These are phyloP conservation scores for Diplolepis rosae DNA, from an alignment of 2,888 invertebrate species.

Conservation along the genomic window DNA sequence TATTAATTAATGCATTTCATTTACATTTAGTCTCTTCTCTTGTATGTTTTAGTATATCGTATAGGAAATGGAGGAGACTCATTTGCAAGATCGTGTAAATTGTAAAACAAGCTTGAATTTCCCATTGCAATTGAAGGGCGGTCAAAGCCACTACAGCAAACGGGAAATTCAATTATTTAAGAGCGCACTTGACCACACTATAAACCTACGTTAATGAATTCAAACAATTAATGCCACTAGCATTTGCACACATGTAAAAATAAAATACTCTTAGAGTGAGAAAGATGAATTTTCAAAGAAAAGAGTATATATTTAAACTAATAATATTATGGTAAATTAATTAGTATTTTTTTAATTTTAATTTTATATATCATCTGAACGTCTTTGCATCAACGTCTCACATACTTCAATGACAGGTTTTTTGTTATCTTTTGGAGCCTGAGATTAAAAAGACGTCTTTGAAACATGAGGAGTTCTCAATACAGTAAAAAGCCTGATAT, in stretches of 20 bases:
- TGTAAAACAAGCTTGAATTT: conserved; percentile 37
- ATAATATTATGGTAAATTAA: too few species aligned
- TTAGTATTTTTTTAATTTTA: too few species aligned
- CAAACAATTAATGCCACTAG: conserved; percentile 5
- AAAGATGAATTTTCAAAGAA: not conserved
- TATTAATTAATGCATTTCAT: conserved; percentile 1
- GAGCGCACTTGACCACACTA: conserved; percentile 39
- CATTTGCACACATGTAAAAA: not conserved
- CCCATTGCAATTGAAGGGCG: conserved; percentile 45
- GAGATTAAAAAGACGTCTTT: too few species aligned
- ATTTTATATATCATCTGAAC: too few species aligned
- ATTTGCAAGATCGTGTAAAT: conserved; percentile 37
- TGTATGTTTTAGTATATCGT: conserved; percentile 2
- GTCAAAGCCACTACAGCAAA: conserved; percentile 43
- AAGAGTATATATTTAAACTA: not conserved
- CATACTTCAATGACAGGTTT: too few species aligned
- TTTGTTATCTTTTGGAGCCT: too few species aligned
- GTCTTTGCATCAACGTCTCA: too few species aligned
- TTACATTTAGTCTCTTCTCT: not conserved
- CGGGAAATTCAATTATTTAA: conserved; percentile 47
- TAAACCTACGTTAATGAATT: conserved; percentile 1
- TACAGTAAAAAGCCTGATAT: too few species aligned
- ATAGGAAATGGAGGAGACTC: conserved; percentile 38
- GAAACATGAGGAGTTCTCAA: too few species aligned
- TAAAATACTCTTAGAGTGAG: not conserved